Conservation (phyloP, 2,797 vertebrate genomes). For the Coreius guichenoti region DNA sequence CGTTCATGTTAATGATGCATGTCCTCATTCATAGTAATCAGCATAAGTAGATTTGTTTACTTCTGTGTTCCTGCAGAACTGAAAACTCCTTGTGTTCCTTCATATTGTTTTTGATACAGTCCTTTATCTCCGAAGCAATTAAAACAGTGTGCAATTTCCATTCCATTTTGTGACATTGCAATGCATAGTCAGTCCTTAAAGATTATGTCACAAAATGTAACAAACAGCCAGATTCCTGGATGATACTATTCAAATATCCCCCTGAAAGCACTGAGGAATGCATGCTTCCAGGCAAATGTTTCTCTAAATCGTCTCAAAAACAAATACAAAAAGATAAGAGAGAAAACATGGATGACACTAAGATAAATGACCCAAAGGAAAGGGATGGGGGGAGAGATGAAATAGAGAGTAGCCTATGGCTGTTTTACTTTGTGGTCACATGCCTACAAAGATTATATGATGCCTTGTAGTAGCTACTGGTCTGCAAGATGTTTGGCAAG, state of each 20-base stretch:
- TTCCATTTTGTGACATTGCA: background rate
- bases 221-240: background rate
- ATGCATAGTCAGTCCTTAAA: background rate
- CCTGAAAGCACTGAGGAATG: background rate
- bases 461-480: conserved; percentile 56
- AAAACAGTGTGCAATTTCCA: background rate
- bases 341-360: conserved; percentile 19
- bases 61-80: background rate
- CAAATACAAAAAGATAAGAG: conserved; percentile 9
- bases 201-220: background rate
- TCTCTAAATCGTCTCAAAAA: background rate
- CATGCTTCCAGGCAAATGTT: background rate
- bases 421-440: conserved; percentile 69
- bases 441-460: conserved; percentile 70
- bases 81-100: conserved; percentile 2
- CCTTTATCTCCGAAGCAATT: conserved; percentile 6
- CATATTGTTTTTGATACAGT: background rate
- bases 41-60: conserved; percentile 27
- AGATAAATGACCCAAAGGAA: conserved; percentile 25
- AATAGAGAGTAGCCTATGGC: conserved; percentile 60
- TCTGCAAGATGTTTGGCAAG: conserved; percentile 37
- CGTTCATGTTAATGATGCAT: conserved; percentile 40
- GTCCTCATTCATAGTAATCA: conserved; percentile 24
- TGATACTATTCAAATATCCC: background rate
- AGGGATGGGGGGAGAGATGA: conserved; percentile 13